Percentiles rank a stretch among this genome's conserved stretches.
These are phyloP conservation scores for Oscheius onirici DNA, from an alignment of 2,888 invertebrate genomes.

Conservation along the genomic window DNA sequence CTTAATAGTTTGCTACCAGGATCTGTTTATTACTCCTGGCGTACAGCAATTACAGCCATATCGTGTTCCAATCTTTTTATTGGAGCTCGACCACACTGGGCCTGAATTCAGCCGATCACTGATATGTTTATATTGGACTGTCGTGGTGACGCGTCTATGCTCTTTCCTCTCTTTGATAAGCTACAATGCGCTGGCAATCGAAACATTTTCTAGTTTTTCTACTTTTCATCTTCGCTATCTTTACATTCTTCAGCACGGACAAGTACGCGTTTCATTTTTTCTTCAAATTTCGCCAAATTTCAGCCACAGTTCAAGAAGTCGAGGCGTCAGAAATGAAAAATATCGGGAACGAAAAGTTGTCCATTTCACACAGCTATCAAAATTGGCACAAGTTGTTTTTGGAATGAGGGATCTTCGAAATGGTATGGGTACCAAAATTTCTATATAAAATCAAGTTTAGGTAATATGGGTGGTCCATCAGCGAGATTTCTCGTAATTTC, in stretches of 20 bases:
- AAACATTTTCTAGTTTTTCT: conserved; percentile 2
- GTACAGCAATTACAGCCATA: too few species aligned
- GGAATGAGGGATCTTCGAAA: conserved; percentile 19
- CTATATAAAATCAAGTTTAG: conserved; percentile 4
- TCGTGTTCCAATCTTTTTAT: too few species aligned
- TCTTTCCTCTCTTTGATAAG: conserved; percentile 20
- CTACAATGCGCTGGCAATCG: conserved; percentile 25
- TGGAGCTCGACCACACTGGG: neutral
- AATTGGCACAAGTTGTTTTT: neutral
- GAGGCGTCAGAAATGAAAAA: neutral
- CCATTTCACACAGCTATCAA: conserved; percentile 3
- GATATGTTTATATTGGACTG: conserved; percentile 28
- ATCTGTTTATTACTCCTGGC: too few species aligned
- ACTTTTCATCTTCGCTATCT: conserved; percentile 3
- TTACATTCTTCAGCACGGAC: conserved; percentile 8
- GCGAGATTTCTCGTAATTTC: conserved; percentile 37
- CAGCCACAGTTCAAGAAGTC: neutral
- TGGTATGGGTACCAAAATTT: neutral
- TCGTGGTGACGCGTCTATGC: conserved; percentile 1
- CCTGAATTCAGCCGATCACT: neutral
- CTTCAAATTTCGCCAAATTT: neutral
- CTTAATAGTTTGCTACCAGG: too few species aligned
- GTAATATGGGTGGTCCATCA: conserved; percentile 47
- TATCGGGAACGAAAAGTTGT: neutral
- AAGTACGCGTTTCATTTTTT: conserved; percentile 1